Conservation (phyloP, 2,113 vertebrate genomes). For the Trogon surrucura region DNA sequence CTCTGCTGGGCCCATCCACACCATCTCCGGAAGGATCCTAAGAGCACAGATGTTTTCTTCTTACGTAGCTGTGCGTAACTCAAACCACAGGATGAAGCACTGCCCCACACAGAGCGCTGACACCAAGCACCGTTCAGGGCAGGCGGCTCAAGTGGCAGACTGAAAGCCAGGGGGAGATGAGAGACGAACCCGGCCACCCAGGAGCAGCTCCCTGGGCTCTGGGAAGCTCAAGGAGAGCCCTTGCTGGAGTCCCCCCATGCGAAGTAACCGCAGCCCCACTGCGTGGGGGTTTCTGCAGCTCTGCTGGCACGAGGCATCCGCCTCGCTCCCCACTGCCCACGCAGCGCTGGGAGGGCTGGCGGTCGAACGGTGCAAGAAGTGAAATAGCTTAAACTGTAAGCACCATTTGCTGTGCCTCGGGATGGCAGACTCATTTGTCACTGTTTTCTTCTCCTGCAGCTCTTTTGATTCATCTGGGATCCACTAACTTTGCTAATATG, state of each 20-base stretch:
- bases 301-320: accelerated
- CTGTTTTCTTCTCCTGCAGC: slow-evolving; percentile 50
- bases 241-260: accelerated
- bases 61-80: accelerated
- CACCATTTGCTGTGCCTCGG: neutral
- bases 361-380: neutral
- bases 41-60: neutral
- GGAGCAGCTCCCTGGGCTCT: neutral
- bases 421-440: slow-evolving; percentile 64
- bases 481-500: slow-evolving; percentile 58
- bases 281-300: neutral
- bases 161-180: neutral
- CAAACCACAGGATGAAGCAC: neutral
- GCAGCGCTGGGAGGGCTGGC: accelerated
- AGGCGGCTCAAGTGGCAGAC: neutral
- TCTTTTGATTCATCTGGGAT: slow-evolving; percentile 41
- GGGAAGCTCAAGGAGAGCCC: neutral
- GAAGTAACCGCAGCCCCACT: neutral
- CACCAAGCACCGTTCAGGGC: neutral
- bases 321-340: neutral
- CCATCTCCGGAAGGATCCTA: neutral
- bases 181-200: neutral
- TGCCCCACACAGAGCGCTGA: neutral
- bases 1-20: neutral
- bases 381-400: neutral